Percentiles rank a stretch among this genome's conserved stretches.
These are phyloP conservation scores for Lasiurus borealis DNA, from an alignment of 2,113 vertebrate species.

Conservation along the genomic window DNA sequence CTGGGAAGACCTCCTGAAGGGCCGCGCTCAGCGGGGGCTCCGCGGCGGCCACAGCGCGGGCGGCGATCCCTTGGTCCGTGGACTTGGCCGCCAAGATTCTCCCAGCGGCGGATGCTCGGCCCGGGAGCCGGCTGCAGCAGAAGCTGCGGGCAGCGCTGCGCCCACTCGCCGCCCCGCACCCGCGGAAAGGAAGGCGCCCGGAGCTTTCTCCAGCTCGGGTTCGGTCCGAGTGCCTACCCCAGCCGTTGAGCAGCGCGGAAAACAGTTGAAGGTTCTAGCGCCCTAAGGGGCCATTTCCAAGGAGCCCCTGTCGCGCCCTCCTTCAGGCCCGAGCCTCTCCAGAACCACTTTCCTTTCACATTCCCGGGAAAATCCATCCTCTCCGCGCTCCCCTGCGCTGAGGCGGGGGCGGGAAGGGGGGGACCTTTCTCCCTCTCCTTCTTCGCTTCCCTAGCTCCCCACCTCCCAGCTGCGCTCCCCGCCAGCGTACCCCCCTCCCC, in stretches of 20 bases:
- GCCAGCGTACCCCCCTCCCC: neutral
- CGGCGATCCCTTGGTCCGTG: neutral
- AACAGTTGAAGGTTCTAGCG: neutral
- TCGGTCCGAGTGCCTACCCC: neutral
- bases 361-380: slow-evolving; percentile 33
- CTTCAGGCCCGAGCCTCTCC: neutral
- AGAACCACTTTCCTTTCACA: slow-evolving; percentile 46
- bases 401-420: neutral
- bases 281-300: neutral
- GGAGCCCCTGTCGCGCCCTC: neutral
- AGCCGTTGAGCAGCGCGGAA: neutral
- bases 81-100: neutral
- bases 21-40: neutral
- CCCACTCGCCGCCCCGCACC: neutral
- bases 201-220: neutral
- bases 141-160: neutral
- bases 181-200: neutral
- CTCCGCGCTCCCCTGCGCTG: neutral
- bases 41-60: neutral
- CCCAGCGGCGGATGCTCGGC: neutral
- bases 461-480: neutral
- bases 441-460: neutral
- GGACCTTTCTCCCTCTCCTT: neutral
- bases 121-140: neutral
- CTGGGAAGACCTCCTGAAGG: neutral